Evolutionary conservation across 2,888 invertebrate genomes (phyloP).

Genomic region (Neocrepidodera transversa): DNA sequence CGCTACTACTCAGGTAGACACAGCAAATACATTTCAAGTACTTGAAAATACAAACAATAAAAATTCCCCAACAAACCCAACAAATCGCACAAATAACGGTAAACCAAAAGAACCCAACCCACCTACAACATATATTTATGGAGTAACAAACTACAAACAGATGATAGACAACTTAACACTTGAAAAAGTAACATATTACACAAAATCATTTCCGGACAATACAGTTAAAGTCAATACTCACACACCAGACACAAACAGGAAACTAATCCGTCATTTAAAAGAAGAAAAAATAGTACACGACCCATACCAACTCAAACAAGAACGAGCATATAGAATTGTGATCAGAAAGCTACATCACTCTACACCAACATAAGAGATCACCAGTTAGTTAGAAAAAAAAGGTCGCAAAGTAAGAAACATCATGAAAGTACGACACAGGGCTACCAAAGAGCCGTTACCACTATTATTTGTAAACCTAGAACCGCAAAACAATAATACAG

Average conservation of each 20-base stretch:
- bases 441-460: slow-evolving; percentile 2
- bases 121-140: neutral
- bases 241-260: neutral
- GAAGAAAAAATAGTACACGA: neutral
- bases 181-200: neutral
- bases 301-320: neutral
- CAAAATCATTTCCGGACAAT: neutral
- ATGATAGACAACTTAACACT: neutral
- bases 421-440: slow-evolving; percentile 2
- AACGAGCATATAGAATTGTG: slow-evolving; percentile 3
- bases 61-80: neutral
- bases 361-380: slow-evolving; percentile 1
- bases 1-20: neutral
- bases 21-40: neutral
- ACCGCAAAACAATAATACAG: neutral
- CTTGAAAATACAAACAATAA: neutral
- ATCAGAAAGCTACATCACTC: slow-evolving; percentile 8
- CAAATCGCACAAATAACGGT: neutral
- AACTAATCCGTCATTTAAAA: neutral
- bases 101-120: neutral
- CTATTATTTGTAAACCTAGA: neutral
- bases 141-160: neutral
- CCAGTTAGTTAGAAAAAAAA: neutral
- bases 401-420: slow-evolving; percentile 6
- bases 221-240: neutral